Evolutionary conservation across 2,888 invertebrate species (phyloP).

Genomic region (Spicauda simplicius): DNA sequence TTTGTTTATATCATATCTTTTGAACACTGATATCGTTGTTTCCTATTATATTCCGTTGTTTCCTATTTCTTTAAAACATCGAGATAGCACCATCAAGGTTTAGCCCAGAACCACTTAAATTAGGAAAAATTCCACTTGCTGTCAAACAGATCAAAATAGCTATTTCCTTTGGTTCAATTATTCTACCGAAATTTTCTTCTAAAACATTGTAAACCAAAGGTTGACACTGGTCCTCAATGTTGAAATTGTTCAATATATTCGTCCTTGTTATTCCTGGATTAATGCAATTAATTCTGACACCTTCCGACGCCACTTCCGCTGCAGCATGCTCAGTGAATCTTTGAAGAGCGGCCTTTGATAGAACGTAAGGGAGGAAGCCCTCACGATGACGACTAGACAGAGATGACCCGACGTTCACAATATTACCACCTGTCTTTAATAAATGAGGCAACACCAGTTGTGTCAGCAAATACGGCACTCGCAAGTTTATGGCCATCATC

Average conservation of each 20-base stretch:
- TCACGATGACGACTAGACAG: conserved; percentile 51
- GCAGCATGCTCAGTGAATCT: conserved; percentile 56
- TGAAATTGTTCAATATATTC: conserved; percentile 52
- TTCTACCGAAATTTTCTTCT: conserved; percentile 46
- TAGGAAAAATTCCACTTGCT: conserved; percentile 59
- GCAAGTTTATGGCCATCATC: conserved; percentile 58
- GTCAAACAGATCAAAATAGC: too few species aligned
- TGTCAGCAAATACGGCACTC: conserved; percentile 56
- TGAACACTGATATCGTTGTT: neutral
- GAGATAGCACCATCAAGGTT: conserved; percentile 53
- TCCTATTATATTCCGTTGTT: neutral
- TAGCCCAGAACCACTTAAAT: conserved; percentile 58
- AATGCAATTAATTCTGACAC: conserved; percentile 58
- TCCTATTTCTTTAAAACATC: conserved; percentile 10
- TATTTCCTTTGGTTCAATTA: conserved; percentile 57
- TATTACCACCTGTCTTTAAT: conserved; percentile 59
- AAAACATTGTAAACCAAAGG: conserved; percentile 45
- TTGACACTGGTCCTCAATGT: conserved; percentile 43
- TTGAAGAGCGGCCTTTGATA: conserved; percentile 56
- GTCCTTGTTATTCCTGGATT: conserved; percentile 58
- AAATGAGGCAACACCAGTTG: conserved; percentile 57
- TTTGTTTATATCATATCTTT: neutral
- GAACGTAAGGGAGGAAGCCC: conserved; percentile 53
- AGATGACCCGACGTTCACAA: conserved; percentile 58
- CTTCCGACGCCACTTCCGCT: conserved; percentile 54